Base-by-base conservation (phyloP, 2,888 invertebrate species). In the Tethea ocularis region DNA sequence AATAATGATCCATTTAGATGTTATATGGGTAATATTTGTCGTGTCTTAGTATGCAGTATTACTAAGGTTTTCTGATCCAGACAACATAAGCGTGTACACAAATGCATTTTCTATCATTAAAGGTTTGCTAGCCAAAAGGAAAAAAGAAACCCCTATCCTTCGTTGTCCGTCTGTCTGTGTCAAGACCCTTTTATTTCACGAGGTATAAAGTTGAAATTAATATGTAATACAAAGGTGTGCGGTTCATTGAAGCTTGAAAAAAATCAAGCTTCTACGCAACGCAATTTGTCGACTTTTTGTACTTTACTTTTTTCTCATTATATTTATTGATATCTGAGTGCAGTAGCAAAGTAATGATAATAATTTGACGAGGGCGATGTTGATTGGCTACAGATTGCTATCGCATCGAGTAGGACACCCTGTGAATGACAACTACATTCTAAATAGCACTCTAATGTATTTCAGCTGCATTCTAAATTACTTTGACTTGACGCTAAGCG, bases 331-430 rank as follows among this genome's bases (percentile, higher is more conserved):
- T 38, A 38, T 38, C 6, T 13, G 36, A 38, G 36, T 33, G 10
- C 20, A 20, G 46, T 46, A 22, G 46, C 41, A 29, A 33, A 24
- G 57, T 57, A 57, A 57, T 51, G 57, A 29, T 57, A 51, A 51
- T 51, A 26, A 51, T 17, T n/a, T n/a, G n/a, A n/a, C n/a, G 57
- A 24, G 29, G 51, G 57, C 51, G 51, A 51, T 51, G 53, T 54
- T 54, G 58, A 58, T 58, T 57, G 61, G 72, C 63, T 62, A 77
- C 79, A 58, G 80, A 80, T 80, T 75, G 68, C 80, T 64, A 80
- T 80, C 79, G 59, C 52, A 76, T 67, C 66, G 74, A 83, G 72
- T 67, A 69, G 59, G 61, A 46, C 46, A 46, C 61, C 57, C 46
- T 61, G 71, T 72, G 77, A 79, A 69, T 77, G 74, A 72, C 72